Percentiles rank a stretch among this genome's conserved stretches.
Evolutionary conservation across 1,140 invertebrate genomes (phyloP).

Genomic region (Hetaerina americana): DNA sequence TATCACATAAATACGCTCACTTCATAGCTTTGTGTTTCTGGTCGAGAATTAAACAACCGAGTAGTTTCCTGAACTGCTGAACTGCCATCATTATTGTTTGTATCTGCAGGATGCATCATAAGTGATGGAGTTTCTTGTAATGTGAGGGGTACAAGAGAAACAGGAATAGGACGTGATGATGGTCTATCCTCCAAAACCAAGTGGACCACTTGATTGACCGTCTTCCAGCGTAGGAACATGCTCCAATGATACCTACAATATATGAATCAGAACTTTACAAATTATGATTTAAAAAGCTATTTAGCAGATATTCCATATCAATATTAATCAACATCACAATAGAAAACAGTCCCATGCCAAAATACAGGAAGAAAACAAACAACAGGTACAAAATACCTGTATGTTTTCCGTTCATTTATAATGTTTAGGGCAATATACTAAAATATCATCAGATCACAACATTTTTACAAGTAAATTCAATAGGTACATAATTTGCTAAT

Average conservation of each 20-base stretch:
- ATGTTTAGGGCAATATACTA: too few relatives aligned
- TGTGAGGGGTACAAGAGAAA: not conserved
- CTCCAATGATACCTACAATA: slow-evolving; percentile 26
- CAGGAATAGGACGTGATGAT: not conserved
- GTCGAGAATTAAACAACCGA: not conserved
- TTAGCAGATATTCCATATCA: too few relatives aligned
- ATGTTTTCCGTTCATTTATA: too few relatives aligned
- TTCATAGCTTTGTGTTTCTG: not conserved
- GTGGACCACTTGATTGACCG: slow-evolving; percentile 23
- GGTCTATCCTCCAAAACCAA: slow-evolving; percentile 9
- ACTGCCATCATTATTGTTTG: not conserved
- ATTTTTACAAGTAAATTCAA: too few relatives aligned
- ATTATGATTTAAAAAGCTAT: not conserved
- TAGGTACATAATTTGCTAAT: too few relatives aligned
- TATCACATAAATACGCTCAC: not conserved
- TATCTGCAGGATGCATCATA: not conserved
- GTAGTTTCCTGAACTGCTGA: not conserved
- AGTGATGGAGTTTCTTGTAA: not conserved
- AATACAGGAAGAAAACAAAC: too few relatives aligned
- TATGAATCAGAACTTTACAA: slow-evolving; percentile 4
- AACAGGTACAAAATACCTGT: too few relatives aligned
- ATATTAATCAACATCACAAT: too few relatives aligned
- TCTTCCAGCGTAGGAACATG: slow-evolving; percentile 23
- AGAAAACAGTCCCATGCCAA: too few relatives aligned
- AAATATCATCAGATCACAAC: too few relatives aligned